Evolutionary conservation across 2,113 vertebrate species (phyloP).

Genomic region (Hippocampus mohnikei): DNA sequence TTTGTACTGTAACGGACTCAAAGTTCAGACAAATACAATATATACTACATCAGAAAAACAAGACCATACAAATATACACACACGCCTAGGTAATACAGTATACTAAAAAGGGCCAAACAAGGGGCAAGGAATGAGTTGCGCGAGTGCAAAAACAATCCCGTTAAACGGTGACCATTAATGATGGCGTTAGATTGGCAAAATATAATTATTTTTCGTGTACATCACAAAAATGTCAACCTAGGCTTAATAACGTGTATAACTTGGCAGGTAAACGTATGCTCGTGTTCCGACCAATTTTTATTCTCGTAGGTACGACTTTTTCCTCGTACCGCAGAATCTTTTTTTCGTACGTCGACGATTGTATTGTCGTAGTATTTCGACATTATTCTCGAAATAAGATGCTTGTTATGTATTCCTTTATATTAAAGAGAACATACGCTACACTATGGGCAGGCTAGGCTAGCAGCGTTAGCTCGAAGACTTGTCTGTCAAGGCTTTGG

Average conservation of each 20-base stretch:
- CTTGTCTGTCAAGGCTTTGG: neutral
- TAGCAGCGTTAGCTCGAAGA: slow-evolving; percentile 11
- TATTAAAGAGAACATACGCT: neutral
- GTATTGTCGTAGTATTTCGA: neutral
- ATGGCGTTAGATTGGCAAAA: neutral
- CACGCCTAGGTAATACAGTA: too few relatives aligned
- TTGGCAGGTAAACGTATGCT: too few relatives aligned
- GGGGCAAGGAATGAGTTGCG: too few relatives aligned
- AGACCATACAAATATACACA: too few relatives aligned
- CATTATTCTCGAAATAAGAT: too few relatives aligned
- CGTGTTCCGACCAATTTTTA: too few relatives aligned
- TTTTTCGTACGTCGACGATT: neutral
- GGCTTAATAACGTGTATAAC: neutral
- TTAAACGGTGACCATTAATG: neutral
- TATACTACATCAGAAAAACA: too few relatives aligned
- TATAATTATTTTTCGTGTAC: neutral
- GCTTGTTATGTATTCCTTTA: neutral
- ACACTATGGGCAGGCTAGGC: neutral
- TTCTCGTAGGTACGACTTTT: neutral
- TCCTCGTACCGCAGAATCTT: neutral
- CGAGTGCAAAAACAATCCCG: neutral
- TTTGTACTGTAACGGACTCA: too few relatives aligned
- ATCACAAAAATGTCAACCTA: neutral
- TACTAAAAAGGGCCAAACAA: too few relatives aligned
- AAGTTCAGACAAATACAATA: too few relatives aligned